Evolutionary conservation across 2,113 vertebrate genomes (phyloP).

Genomic region (Andinoacara biseriatus): DNA sequence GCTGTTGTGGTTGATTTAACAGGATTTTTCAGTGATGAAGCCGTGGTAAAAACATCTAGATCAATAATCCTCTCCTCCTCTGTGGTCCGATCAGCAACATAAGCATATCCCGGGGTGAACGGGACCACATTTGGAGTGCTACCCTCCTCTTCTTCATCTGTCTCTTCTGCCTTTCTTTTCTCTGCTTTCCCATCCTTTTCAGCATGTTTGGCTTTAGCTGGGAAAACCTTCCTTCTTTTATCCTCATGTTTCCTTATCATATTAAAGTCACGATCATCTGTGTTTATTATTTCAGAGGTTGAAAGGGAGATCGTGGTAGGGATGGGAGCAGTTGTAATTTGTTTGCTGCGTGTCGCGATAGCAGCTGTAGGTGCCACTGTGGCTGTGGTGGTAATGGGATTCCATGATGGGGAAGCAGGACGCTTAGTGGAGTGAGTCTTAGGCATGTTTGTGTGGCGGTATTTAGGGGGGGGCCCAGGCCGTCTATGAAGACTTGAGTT

Average conservation of each 20-base stretch:
- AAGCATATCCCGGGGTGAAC: slow-evolving; percentile 74
- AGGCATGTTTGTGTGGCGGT: slow-evolving; percentile 38
- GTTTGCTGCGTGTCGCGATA: slow-evolving; percentile 12
- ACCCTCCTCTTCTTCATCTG: slow-evolving; percentile 68
- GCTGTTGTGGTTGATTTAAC: slow-evolving; percentile 35
- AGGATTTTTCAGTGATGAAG: slow-evolving; percentile 22
- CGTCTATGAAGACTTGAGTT: slow-evolving; percentile 69
- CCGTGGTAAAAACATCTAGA: slow-evolving; percentile 51
- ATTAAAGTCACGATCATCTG: slow-evolving; percentile 57
- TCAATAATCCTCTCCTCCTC: slow-evolving; percentile 65
- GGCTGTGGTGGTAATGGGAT: slow-evolving; percentile 7
- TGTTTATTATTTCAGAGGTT: slow-evolving; percentile 47
- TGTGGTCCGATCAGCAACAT: slow-evolving; percentile 64
- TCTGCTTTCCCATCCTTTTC: slow-evolving; percentile 16
- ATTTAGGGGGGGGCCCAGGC: slow-evolving; percentile 49
- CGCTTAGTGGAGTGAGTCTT: slow-evolving; percentile 41
- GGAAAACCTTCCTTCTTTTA: neutral
- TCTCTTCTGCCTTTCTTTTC: slow-evolving; percentile 6
- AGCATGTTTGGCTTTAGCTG: slow-evolving; percentile 7
- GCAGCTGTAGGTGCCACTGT: slow-evolving; percentile 34
- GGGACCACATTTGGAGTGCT: slow-evolving; percentile 63
- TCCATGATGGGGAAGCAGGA: slow-evolving; percentile 20
- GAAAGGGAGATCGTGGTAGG: slow-evolving; percentile 9
- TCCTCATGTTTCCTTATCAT: slow-evolving; percentile 45
- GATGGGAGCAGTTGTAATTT: slow-evolving; percentile 26